These are phyloP conservation scores for Bryconaethiops microstoma DNA, from an alignment of 2,797 vertebrate species.

Conservation along the genomic window DNA sequence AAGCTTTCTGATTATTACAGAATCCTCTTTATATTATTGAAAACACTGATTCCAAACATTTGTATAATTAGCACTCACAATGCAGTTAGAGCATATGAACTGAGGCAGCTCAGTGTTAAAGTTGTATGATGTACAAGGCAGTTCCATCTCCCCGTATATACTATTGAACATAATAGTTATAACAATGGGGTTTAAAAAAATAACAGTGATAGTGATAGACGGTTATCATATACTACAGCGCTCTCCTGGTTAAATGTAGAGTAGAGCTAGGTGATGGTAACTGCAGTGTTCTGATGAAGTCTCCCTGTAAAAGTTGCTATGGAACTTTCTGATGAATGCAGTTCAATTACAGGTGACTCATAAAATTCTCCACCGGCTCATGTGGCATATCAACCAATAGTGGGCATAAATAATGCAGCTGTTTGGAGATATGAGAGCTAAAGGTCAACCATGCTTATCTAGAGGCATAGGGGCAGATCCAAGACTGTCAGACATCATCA, in stretches of 20 bases:
- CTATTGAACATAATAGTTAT: not conserved
- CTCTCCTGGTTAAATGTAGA: not conserved
- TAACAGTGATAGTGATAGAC: not conserved
- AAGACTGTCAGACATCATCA: slow-evolving; percentile 52
- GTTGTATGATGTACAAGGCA: not conserved
- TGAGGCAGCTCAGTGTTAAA: not conserved
- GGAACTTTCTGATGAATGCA: slow-evolving; percentile 42
- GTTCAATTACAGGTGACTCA: slow-evolving; percentile 53
- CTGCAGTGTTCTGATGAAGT: not conserved
- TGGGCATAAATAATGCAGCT: slow-evolving; percentile 61
- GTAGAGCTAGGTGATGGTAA: not conserved
- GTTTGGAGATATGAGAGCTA: slow-evolving; percentile 60
- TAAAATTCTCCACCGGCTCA: slow-evolving; percentile 52
- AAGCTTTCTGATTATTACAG: too few species aligned
- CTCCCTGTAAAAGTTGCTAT: slow-evolving; percentile 17
- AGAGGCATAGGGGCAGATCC: slow-evolving; percentile 58
- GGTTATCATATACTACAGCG: not conserved
- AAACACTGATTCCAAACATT: not conserved
- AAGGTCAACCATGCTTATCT: slow-evolving; percentile 66
- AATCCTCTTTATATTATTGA: not conserved
- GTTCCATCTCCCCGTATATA: too few species aligned
- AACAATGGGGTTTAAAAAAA: not conserved
- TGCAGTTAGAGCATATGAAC: not conserved
- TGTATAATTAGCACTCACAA: not conserved
- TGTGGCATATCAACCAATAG: slow-evolving; percentile 51